phyloP scores from a whole-genome alignment of 2,113 vertebrate genomes.

The Xenopus laevis region DNA sequence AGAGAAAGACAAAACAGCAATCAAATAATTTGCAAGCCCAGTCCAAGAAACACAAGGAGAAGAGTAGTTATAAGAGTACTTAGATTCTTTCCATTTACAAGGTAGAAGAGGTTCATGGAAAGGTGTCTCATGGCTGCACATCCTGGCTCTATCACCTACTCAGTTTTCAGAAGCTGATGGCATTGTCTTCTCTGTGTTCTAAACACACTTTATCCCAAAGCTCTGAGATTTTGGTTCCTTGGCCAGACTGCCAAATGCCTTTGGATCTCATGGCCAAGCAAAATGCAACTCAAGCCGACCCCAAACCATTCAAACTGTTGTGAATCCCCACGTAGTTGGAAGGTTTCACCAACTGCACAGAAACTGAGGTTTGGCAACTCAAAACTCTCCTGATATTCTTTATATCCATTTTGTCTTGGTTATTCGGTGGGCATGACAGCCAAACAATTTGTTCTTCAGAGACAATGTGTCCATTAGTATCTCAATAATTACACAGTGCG shows the following conservation, averaged over 20 bases:
- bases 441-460: background rate
- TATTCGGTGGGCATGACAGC: background rate
- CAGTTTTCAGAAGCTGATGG: background rate
- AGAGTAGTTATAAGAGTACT: too few relatives aligned
- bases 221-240: background rate
- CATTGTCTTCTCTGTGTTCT: background rate
- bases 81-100: too few relatives aligned
- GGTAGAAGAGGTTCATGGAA: too few relatives aligned
- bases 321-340: background rate
- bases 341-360: slow-evolving; percentile 3
- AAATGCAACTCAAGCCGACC: background rate
- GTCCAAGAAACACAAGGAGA: too few relatives aligned
- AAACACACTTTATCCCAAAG: background rate
- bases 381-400: too few relatives aligned
- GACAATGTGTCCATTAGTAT: slow-evolving; percentile 4
- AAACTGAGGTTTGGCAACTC: background rate
- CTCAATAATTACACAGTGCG: background rate
- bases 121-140: background rate
- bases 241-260: background rate
- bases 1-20: too few relatives aligned
- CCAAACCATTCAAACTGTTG: background rate
- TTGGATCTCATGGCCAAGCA: background rate
- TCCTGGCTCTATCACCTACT: background rate
- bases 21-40: too few relatives aligned
- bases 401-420: slow-evolving; percentile 1